Percentiles rank a stretch among this genome's conserved stretches.
phyloP scores from a whole-genome alignment of 1,140 invertebrate species.

The Nasonia giraulti region DNA sequence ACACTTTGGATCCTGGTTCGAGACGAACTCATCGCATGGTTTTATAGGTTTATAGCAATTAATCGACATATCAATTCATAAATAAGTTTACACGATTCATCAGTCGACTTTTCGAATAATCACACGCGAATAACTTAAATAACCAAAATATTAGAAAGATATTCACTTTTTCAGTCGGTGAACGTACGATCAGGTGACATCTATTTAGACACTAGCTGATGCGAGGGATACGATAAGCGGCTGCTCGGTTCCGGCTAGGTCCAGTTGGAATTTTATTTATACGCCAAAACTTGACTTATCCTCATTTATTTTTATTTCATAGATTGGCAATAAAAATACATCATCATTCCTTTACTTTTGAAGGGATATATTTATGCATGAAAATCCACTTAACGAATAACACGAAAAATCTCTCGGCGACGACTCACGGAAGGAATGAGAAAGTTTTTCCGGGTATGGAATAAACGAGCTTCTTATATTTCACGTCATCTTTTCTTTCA shows the following conservation, averaged over 20 bases:
- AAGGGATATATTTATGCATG: neutral
- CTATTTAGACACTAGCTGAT: too few species aligned
- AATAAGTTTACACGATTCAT: too few species aligned
- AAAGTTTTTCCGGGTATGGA: neutral
- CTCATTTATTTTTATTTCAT: neutral
- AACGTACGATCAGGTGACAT: too few species aligned
- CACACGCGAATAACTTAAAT: too few species aligned
- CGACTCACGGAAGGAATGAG: neutral
- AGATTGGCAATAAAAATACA: neutral
- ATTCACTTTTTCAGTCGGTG: too few species aligned
- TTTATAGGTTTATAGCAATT: too few species aligned
- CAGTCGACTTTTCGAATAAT: too few species aligned
- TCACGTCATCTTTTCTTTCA: conserved; percentile 16
- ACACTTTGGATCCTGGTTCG: too few species aligned
- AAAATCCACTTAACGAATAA: neutral
- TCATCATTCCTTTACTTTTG: neutral
- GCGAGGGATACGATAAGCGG: neutral
- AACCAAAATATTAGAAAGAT: too few species aligned
- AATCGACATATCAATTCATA: too few species aligned
- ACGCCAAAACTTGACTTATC: too few species aligned
- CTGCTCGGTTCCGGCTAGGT: conserved; percentile 1
- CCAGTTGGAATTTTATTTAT: conserved; percentile 25
- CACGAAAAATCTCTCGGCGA: neutral
- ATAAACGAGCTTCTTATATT: conserved; percentile 19
- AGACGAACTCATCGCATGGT: too few species aligned